A percentile compares a stretch with the other conserved stretches of the same genome.
phyloP scores from a whole-genome alignment of 2,888 invertebrate genomes.

The Mycalesis mineus region DNA sequence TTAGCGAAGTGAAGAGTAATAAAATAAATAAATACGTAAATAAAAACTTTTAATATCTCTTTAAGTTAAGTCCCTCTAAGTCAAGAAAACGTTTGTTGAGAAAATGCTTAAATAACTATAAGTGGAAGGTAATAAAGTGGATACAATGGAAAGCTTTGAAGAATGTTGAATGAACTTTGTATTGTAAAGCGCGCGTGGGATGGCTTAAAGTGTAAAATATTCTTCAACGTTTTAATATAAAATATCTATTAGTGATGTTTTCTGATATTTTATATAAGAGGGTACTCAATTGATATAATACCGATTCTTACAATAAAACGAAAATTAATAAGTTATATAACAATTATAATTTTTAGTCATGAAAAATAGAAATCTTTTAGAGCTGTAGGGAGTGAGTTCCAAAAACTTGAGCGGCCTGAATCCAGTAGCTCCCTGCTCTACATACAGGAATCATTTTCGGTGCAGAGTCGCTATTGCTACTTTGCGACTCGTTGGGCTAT shows the following conservation, averaged over 20 bases:
- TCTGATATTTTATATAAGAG: not conserved
- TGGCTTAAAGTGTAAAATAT: not conserved
- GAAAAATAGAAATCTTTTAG: no score
- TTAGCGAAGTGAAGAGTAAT: no score
- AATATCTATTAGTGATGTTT: not conserved
- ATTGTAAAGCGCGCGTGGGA: not conserved
- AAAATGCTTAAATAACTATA: not conserved
- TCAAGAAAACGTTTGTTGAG: not conserved
- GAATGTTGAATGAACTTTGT: constrained; percentile 2
- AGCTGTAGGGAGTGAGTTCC: no score
- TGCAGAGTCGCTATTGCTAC: no score
- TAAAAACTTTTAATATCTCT: not conserved
- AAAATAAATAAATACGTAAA: not conserved
- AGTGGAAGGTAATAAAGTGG: constrained; percentile 1
- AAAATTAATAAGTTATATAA: no score
- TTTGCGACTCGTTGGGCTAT: no score
- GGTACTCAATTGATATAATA: not conserved
- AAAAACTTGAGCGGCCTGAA: no score
- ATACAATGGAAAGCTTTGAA: constrained; percentile 6
- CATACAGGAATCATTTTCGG: no score
- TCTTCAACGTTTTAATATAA: not conserved
- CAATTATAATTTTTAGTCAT: no score
- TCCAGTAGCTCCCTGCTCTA: no score
- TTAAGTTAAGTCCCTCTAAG: no score
- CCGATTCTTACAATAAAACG: no score